Evolutionary conservation across 2,888 invertebrate species (phyloP), one percentile per base, ranked within the genome.

Genomic region (Drosophila ezoana): DNA sequence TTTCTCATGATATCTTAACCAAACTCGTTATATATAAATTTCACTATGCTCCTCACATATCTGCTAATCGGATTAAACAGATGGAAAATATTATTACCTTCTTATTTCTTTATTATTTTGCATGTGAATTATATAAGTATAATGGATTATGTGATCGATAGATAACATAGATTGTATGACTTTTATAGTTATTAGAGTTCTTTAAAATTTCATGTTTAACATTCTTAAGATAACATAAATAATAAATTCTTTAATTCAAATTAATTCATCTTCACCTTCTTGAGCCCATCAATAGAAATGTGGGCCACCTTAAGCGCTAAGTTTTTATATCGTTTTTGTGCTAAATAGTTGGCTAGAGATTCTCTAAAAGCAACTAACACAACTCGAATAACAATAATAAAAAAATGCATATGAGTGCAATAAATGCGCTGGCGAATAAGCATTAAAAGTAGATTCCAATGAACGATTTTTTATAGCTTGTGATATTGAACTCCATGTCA

Each of bases 381-480:
- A 45, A 28, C 10, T 37, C 28, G n/a, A 43, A 41, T 47, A 62
- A 37, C 23, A 41, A 68, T 28, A 48, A 28, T 8, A 28, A 28
- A 49, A 59, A 67, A 35, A 44, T 51, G 58, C 68, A 61, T 70
- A 37, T 33, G 28, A 57, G 57, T 62, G 45, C 41, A 14, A 38
- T 61, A 61, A 58, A 65, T 41, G 14, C 5, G 10, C 8, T 14
- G 0, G 5, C 9, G 11, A 23, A 18, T 41, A 41, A 38, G 51
- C 32, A 10, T 45, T 57, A 49, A 37, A 41, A 54, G 38, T 10
- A 35, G 35, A n/a, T 38, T 33, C n/a, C 16, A 60, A 51, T 28
- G 11, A 35, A 20, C 35, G 3, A 35, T 28, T 52, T 41, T 40
- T 48, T 43, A 43, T 23, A n/a, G 4, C 18, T 53, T 41, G n/a